Conservation (phyloP, 2,888 invertebrate genomes). For the Zele albiditarsus region DNA sequence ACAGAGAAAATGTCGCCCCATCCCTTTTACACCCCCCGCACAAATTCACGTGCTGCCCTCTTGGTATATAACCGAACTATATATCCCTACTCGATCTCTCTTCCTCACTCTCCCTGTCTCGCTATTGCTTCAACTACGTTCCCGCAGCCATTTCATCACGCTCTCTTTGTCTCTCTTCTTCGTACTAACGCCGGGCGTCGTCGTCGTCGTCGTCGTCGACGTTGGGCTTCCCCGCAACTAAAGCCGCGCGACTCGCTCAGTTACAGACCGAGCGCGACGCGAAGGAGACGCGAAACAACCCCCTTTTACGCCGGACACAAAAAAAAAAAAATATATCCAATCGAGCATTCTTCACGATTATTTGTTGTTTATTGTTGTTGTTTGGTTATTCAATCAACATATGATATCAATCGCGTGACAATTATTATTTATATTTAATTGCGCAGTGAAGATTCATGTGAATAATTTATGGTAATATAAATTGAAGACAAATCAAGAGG, state of each 20-base stretch:
- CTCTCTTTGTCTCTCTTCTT: constrained; percentile 9
- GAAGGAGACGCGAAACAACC: constrained; percentile 47
- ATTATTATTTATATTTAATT: neutral
- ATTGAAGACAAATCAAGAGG: neutral
- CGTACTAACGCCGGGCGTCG: constrained; percentile 38
- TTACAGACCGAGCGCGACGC: constrained; percentile 60
- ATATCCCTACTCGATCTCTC: neutral
- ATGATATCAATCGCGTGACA: neutral
- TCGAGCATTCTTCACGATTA: neutral
- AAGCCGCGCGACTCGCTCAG: constrained; percentile 61
- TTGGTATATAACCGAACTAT: constrained; percentile 11
- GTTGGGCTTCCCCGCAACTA: constrained; percentile 54
- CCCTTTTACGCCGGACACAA: constrained; percentile 34
- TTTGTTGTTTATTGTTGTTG: neutral
- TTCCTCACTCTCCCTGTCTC: neutral
- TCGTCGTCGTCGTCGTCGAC: constrained; percentile 48
- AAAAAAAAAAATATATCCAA: no score
- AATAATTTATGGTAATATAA: neutral
- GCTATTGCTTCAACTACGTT: neutral
- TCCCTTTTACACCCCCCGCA: constrained; percentile 20
- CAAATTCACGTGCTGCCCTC: constrained; percentile 29
- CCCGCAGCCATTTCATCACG: neutral
- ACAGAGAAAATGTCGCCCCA: constrained; percentile 18
- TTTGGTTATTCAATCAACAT: neutral
- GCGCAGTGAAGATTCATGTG: neutral